Percentiles rank a stretch among this genome's conserved stretches.
These are phyloP conservation scores for Drepana arcuata DNA, from an alignment of 1,140 invertebrate species.

Conservation along the genomic window DNA sequence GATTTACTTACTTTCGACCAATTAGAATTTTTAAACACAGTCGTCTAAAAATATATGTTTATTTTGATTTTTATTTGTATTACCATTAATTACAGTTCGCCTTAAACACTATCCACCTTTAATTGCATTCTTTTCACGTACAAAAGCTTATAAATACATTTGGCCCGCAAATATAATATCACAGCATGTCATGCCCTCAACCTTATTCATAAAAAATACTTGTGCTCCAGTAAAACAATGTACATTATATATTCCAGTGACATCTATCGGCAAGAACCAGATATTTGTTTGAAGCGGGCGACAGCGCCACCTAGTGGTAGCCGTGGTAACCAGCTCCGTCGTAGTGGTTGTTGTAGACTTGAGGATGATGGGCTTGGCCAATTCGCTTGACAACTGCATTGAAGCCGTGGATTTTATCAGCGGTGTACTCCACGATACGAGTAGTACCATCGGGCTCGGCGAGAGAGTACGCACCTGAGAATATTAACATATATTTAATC, in stretches of 20 bases:
- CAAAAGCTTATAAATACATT: neutral
- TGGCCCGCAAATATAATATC: conserved; percentile 13
- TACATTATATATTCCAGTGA: conserved; percentile 5
- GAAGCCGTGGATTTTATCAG: conserved; percentile 69
- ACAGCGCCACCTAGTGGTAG: conserved; percentile 49
- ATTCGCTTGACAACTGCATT: conserved; percentile 70
- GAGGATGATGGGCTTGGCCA: conserved; percentile 67
- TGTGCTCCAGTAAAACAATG: neutral
- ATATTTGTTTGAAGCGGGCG: neutral
- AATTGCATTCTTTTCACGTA: no score
- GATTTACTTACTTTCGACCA: neutral
- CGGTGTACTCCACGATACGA: conserved; percentile 73
- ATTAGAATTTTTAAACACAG: neutral
- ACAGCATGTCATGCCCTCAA: conserved; percentile 13
- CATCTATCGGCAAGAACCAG: neutral
- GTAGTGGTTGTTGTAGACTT: conserved; percentile 41
- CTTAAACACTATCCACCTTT: no score
- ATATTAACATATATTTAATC: conserved; percentile 1
- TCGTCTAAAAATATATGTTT: neutral
- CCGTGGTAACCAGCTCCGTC: conserved; percentile 34
- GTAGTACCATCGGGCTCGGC: conserved; percentile 74
- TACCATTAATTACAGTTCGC: neutral
- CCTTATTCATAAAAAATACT: conserved; percentile 1
- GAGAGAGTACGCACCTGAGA: conserved; percentile 70
- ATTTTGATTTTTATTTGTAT: neutral